A percentile compares a stretch with the other conserved stretches of the same genome.
phyloP scores from a whole-genome alignment of 2,113 vertebrate genomes.

The Glaucomys volans region DNA sequence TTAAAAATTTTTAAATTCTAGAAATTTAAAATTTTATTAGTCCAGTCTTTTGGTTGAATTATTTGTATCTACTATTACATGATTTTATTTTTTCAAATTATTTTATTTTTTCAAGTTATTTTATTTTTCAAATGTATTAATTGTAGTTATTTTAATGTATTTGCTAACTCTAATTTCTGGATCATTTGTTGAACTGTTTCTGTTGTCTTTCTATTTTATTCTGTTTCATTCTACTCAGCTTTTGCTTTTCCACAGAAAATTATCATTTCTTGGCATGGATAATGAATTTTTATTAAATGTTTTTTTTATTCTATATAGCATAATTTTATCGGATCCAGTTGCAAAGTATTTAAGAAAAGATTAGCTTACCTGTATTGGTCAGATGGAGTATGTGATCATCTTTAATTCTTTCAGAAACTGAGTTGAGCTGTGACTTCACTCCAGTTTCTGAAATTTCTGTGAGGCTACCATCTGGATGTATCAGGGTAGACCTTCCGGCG shows the following conservation, averaged over 20 bases:
- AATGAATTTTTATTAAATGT: background rate
- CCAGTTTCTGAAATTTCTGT: background rate
- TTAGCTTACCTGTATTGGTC: background rate
- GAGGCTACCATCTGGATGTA: background rate
- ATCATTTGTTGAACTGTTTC: background rate
- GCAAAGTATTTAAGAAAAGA: background rate
- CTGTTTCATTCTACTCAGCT: background rate
- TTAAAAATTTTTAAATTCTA: background rate
- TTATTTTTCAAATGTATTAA: background rate
- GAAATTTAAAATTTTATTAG: background rate
- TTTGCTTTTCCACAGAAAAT: background rate
- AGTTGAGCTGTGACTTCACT: background rate
- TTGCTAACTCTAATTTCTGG: background rate
- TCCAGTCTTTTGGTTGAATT: background rate
- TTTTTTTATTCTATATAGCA: background rate
- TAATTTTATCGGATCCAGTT: background rate
- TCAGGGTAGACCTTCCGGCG: background rate
- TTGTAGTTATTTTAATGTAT: background rate
- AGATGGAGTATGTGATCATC: background rate
- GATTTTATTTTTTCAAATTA: background rate
- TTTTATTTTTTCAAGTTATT: background rate
- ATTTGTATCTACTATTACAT: background rate
- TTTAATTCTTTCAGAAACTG: background rate
- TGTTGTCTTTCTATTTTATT: background rate
- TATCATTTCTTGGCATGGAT: background rate